Evolutionary conservation across 1,140 invertebrate genomes (phyloP).

Genomic region (Brachystomella parvula): DNA sequence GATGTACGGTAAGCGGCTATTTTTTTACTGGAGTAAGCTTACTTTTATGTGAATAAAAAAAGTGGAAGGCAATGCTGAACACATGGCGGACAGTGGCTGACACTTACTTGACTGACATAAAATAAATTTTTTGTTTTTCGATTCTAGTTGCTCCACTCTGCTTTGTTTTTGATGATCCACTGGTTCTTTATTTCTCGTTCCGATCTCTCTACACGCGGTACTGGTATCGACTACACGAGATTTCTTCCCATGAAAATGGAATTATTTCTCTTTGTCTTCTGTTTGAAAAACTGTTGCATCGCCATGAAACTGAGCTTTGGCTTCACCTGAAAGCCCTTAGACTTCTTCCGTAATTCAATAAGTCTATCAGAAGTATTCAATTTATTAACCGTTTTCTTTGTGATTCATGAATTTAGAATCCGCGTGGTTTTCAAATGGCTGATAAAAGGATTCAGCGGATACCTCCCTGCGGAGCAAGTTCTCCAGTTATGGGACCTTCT

Average conservation of each 20-base stretch:
- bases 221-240: conserved; percentile 81
- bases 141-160: conserved; percentile 84
- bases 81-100: too few species aligned
- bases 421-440: conserved; percentile 91
- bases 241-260: conserved; percentile 82
- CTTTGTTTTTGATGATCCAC: conserved; percentile 81
- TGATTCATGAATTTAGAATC: conserved; percentile 51
- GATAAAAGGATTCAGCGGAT: conserved; percentile 87
- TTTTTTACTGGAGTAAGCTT: background rate
- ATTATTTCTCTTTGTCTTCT: conserved; percentile 70
- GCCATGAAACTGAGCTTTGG: conserved; percentile 80
- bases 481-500: conserved; percentile 86
- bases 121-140: conserved; percentile 16
- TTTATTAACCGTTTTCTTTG: too few species aligned
- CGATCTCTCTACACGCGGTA: conserved; percentile 83
- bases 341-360: conserved; percentile 72
- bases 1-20: conserved; percentile 73
- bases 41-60: background rate
- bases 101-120: background rate
- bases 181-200: conserved; percentile 80
- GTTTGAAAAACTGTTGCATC: conserved; percentile 84
- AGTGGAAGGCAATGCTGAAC: too few species aligned
- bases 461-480: conserved; percentile 82
- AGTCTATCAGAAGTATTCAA: background rate
- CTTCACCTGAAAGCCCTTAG: conserved; percentile 77